Evolutionary conservation across 2,888 invertebrate genomes (phyloP).

Genomic region (Cephus pulcher): DNA sequence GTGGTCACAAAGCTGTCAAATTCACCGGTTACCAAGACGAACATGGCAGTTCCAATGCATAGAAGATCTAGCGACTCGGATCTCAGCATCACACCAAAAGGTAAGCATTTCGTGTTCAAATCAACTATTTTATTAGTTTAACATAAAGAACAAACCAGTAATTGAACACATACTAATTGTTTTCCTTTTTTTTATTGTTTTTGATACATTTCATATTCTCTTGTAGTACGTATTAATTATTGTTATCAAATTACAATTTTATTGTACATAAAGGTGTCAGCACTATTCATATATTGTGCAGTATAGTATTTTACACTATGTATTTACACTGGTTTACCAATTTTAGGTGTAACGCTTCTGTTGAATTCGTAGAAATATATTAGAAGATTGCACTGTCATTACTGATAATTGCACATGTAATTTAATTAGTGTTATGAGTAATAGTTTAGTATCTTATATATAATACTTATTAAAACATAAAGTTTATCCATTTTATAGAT

Average conservation of each 20-base stretch:
- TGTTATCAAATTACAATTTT: neutral
- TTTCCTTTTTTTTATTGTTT: slow-evolving; percentile 12
- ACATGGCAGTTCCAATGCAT: slow-evolving; percentile 68
- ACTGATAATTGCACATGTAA: neutral
- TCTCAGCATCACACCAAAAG: slow-evolving; percentile 92
- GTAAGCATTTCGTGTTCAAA: slow-evolving; percentile 68
- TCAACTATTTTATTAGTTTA: neutral
- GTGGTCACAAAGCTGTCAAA: slow-evolving; percentile 70
- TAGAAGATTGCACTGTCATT: neutral
- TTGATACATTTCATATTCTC: slow-evolving; percentile 6
- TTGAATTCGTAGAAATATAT: neutral
- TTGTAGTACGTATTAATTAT: neutral
- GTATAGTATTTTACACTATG: neutral
- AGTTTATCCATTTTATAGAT: neutral
- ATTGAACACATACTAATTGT: slow-evolving; percentile 20
- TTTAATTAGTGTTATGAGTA: neutral
- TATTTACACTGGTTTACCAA: neutral
- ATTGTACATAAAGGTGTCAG: neutral
- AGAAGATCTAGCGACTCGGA: slow-evolving; percentile 94
- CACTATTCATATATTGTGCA: neutral
- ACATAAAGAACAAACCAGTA: neutral
- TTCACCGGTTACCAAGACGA: slow-evolving; percentile 69
- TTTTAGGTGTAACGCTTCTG: neutral
- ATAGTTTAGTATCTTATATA: neutral
- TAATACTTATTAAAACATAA: neutral